A percentile compares a stretch with the other conserved stretches of the same genome.
Evolutionary conservation across 2,797 vertebrate species (phyloP).

Genomic region (Cyprinodon diabolis): DNA sequence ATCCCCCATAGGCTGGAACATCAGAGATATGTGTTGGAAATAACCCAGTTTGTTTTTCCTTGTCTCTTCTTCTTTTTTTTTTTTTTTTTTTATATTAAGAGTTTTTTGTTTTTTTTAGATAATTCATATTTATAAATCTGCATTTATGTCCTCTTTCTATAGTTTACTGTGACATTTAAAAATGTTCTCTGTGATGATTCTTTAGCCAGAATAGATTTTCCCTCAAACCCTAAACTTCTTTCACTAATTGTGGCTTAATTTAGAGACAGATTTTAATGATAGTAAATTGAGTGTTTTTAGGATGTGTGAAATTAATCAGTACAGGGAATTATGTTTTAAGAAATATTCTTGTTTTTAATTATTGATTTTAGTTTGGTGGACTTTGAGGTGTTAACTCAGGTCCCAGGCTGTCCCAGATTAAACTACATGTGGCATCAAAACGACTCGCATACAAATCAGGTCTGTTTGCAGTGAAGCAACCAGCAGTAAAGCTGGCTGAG

Average conservation of each 20-base stretch:
- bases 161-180: not conserved
- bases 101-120: not conserved
- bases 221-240: not conserved
- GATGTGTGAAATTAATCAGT: not conserved
- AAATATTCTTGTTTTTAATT: not conserved
- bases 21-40: not conserved
- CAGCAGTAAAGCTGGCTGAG: no score
- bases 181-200: not conserved
- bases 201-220: not conserved
- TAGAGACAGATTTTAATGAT: not conserved
- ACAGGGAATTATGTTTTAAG: not conserved
- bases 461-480: not conserved
- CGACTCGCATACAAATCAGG: not conserved
- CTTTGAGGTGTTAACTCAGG: not conserved
- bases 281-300: not conserved
- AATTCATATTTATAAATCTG: not conserved
- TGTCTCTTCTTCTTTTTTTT: no score
- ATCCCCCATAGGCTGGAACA: constrained; percentile 24
- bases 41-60: not conserved
- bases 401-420: not conserved
- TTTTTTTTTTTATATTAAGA: no score
- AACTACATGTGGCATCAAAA: not conserved
- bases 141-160: no score
- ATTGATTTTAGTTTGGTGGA: constrained; percentile 4
- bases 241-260: not conserved